Conservation (phyloP, 1,140 invertebrate species). For the Reticulitermes speratus region DNA sequence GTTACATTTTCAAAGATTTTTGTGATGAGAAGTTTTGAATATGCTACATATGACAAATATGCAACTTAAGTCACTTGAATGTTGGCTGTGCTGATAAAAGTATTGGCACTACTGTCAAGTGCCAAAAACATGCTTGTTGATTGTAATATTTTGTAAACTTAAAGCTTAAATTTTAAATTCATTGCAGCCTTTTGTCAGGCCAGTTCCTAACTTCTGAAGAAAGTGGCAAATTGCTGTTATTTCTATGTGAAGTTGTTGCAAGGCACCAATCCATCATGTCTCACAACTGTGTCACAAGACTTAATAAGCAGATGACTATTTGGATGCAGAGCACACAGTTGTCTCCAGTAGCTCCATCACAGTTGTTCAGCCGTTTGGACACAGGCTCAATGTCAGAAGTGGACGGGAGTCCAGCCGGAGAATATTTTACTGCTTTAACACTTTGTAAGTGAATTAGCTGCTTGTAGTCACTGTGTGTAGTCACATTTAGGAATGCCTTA, state of each 20-base stretch:
- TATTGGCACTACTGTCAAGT: no score
- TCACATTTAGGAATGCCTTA: no score
- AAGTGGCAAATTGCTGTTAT: conserved; percentile 30
- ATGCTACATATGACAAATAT: no score
- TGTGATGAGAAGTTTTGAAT: no score
- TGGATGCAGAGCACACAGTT: conserved; percentile 6
- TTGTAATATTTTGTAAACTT: not conserved
- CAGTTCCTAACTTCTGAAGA: conserved; percentile 24
- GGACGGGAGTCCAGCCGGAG: conserved; percentile 29
- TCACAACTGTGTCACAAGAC: not conserved
- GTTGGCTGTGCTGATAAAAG: no score
- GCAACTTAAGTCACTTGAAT: no score
- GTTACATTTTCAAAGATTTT: no score
- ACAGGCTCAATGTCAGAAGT: conserved; percentile 30
- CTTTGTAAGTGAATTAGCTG: conserved; percentile 26
- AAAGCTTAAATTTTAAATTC: not conserved
- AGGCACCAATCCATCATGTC: conserved; percentile 7
- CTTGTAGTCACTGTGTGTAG: no score
- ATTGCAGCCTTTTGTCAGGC: conserved; percentile 13
- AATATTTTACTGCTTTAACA: conserved; percentile 33
- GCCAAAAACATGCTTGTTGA: no score
- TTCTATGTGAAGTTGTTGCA: conserved; percentile 26
- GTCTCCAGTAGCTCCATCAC: not conserved
- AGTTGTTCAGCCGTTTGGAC: conserved; percentile 21
- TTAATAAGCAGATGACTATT: not conserved